A percentile compares a stretch with the other conserved stretches of the same genome.
Conservation (phyloP, 1,140 invertebrate genomes). For the Calliopsis andreniformis region DNA sequence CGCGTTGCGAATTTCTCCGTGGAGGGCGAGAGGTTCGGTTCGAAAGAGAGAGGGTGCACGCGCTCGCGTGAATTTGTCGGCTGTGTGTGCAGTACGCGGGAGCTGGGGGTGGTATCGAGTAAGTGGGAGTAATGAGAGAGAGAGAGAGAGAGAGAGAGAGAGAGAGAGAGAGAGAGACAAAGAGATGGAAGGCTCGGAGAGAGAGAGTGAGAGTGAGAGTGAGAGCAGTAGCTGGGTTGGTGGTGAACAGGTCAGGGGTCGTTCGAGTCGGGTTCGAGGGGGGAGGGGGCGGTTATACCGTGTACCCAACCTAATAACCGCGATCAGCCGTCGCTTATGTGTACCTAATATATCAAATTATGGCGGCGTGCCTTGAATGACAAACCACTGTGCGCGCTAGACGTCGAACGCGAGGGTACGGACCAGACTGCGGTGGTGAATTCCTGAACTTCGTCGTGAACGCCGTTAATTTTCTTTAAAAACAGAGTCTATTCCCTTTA, state of each 20-base stretch:
- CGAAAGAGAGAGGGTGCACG: conserved; percentile 12
- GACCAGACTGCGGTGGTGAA: conserved; percentile 11
- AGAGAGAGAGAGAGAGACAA: conserved; percentile 2
- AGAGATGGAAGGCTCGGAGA: background rate
- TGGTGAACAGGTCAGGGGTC: conserved; percentile 67
- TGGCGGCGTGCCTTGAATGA: conserved; percentile 76
- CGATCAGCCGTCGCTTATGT: conserved; percentile 80
- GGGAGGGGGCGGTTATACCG: conserved; percentile 69
- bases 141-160: background rate
- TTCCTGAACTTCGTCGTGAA: conserved; percentile 37
- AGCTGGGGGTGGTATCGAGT: background rate
- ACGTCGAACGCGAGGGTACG: conserved; percentile 60
- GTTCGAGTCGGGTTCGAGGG: conserved; percentile 56
- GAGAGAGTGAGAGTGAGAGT: background rate
- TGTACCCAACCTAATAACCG: conserved; percentile 79
- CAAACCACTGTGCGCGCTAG: conserved; percentile 63
- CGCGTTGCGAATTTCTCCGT: conserved; percentile 67
- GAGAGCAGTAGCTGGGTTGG: conserved; percentile 12
- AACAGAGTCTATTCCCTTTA: background rate
- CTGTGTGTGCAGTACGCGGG: background rate
- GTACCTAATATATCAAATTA: conserved; percentile 80
- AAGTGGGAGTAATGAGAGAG: background rate
- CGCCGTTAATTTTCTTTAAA: background rate
- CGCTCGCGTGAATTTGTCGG: background rate
- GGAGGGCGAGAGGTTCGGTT: conserved; percentile 36